These are phyloP conservation scores for Camelus dromedarius DNA, from an alignment of 2,113 vertebrate species.

Conservation along the genomic window DNA sequence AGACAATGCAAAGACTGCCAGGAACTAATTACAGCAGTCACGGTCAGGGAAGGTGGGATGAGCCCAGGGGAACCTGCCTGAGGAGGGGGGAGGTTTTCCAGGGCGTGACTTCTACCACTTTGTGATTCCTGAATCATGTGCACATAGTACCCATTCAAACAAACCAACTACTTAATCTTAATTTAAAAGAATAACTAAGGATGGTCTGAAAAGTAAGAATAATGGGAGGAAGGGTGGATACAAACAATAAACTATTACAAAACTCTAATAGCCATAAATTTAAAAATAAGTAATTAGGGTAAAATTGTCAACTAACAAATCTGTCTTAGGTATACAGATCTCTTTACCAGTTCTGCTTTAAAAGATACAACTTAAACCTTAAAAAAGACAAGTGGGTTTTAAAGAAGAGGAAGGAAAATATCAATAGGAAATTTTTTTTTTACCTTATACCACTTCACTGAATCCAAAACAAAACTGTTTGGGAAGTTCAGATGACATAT, in stretches of 20 bases:
- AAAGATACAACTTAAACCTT: background rate
- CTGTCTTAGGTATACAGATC: background rate
- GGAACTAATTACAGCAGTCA: too few species aligned
- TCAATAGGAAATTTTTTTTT: background rate
- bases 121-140: background rate
- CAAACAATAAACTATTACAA: background rate
- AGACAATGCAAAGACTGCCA: background rate
- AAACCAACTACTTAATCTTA: background rate
- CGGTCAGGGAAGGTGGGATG: background rate
- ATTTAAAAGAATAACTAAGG: background rate
- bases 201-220: background rate
- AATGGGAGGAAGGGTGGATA: background rate
- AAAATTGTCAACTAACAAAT: background rate
- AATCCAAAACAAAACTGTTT: conserved; percentile 38
- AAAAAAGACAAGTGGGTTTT: background rate
- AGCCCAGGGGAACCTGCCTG: background rate
- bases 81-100: background rate
- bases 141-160: background rate
- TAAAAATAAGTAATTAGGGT: background rate
- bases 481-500: conserved; percentile 67
- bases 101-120: background rate
- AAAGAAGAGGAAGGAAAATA: background rate
- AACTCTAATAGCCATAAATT: background rate
- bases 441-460: conserved; percentile 80
- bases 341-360: background rate